Evolutionary conservation across 2,888 invertebrate genomes (phyloP), one percentile per base, ranked within the genome.

Genomic region (Galeopsomyia nigrocyanea): DNA sequence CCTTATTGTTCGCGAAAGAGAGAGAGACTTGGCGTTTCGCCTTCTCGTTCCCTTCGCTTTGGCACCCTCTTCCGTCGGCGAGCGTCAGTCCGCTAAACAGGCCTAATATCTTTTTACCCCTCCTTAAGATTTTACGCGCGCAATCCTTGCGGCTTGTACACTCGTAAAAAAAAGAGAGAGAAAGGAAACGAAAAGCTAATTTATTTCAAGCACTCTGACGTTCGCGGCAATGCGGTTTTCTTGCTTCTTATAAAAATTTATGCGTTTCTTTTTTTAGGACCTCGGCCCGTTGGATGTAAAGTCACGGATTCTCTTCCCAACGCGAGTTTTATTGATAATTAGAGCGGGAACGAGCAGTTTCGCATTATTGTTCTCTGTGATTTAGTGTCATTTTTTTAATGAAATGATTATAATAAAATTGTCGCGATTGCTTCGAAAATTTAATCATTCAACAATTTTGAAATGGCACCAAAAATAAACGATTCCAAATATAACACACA

Each of bases 61-160:
- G 72, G 50, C 68, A 73, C 73, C 73, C 73, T 73, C 68, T 72
- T 39, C 49, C 39, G 3, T 7, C 39, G 13, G 39, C 39, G 13
- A 39, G 39, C 39, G 39, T 10, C 80, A 77, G 82, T 77, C 76
- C 79, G 79, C 77, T 82, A 80, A 82, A 81, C 78, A 77, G 26
- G 81, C 80, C 81, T 83, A 83, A 82, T 82, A 82, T 79, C 79
- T 78, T 73, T 26, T 77, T 73, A 62, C 58, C 63, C 62, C 63
- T 62, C 73, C 50, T 58, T 17, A 60, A 62, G 65, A 69, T 68
- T 71, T 74, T 66, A 71, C 56, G 58, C 50, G 68, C 68, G 58
- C 58, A 64, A 69, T 75, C 69, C 66, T 72, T 63, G 61, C 68
- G 63, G 47, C 31, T 21, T 22, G 53, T 19, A 19, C 63, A 73